phyloP scores from a whole-genome alignment of 1,140 invertebrate genomes.

The Scaptodrosophila lebanonensis region DNA sequence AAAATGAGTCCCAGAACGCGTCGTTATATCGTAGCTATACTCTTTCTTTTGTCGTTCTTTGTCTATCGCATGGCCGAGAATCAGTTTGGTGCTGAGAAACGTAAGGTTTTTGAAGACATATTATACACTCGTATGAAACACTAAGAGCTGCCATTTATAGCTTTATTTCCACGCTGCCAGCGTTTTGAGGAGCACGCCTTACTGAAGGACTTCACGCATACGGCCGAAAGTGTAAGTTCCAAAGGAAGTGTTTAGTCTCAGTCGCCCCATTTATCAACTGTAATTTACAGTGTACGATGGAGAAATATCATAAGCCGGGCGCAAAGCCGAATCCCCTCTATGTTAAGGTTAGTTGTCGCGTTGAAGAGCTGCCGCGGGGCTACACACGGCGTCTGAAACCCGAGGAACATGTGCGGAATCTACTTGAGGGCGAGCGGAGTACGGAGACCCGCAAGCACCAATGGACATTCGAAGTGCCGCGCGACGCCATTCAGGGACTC shows the following conservation, averaged over 20 bases:
- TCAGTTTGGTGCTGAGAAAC: neutral
- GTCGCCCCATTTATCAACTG: no score
- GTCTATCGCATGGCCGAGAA: neutral
- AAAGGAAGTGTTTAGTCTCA: neutral
- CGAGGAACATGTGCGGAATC: neutral
- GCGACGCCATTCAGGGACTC: constrained; percentile 15
- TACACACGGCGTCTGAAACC: neutral
- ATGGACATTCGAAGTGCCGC: constrained; percentile 17
- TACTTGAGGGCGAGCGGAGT: neutral
- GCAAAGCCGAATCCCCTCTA: neutral
- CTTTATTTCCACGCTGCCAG: neutral
- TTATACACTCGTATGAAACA: no score
- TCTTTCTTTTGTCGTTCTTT: neutral
- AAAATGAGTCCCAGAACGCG: constrained; percentile 18
- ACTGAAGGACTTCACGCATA: constrained; percentile 14
- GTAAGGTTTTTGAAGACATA: neutral
- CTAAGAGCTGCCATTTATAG: no score
- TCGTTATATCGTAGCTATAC: constrained; percentile 2
- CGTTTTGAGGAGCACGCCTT: neutral
- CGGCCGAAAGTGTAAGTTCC: neutral
- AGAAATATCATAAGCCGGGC: neutral
- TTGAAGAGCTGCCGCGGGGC: neutral
- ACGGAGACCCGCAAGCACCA: neutral
- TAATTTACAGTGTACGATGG: neutral
- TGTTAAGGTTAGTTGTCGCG: constrained; percentile 5